Evolutionary conservation across 2,888 invertebrate genomes (phyloP).

Genomic region (Cheiracanthium punctorium): DNA sequence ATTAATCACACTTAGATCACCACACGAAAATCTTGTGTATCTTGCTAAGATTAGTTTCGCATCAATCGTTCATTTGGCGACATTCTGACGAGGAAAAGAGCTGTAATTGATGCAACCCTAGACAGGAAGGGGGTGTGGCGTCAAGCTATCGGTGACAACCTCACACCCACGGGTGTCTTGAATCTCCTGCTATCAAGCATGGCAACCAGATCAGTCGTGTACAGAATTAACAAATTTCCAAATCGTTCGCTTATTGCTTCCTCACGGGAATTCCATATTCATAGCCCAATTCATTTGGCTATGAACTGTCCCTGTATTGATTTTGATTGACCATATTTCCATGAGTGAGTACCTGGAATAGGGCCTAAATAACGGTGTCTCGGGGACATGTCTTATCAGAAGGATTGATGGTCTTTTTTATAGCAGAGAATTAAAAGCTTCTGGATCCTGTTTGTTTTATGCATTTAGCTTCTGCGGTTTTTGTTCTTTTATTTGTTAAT

Average conservation of each 20-base stretch:
- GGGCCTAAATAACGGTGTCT: background rate
- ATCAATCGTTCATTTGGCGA: background rate
- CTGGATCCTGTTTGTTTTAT: background rate
- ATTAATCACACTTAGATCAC: too few species aligned
- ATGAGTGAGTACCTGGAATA: background rate
- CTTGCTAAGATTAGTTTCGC: too few species aligned
- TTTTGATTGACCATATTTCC: background rate
- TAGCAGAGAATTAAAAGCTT: background rate
- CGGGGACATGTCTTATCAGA: background rate
- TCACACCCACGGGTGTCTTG: slow-evolving; percentile 68
- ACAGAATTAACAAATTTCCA: slow-evolving; percentile 26
- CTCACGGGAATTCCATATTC: background rate
- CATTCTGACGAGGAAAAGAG: background rate
- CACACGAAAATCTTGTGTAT: too few species aligned
- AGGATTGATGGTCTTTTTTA: background rate
- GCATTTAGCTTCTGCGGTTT: background rate
- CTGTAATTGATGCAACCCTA: slow-evolving; percentile 38
- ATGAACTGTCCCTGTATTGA: background rate
- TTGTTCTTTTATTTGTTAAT: too few species aligned
- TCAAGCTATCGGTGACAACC: slow-evolving; percentile 65
- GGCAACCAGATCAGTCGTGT: slow-evolving; percentile 31
- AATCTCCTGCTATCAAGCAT: slow-evolving; percentile 48
- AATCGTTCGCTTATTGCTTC: slow-evolving; percentile 62
- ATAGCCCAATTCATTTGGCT: slow-evolving; percentile 3
- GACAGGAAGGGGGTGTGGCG: slow-evolving; percentile 66